Evolutionary conservation across 2,888 invertebrate genomes (phyloP), one percentile per base, ranked within the genome.

Genomic region (Melipona beecheii): DNA sequence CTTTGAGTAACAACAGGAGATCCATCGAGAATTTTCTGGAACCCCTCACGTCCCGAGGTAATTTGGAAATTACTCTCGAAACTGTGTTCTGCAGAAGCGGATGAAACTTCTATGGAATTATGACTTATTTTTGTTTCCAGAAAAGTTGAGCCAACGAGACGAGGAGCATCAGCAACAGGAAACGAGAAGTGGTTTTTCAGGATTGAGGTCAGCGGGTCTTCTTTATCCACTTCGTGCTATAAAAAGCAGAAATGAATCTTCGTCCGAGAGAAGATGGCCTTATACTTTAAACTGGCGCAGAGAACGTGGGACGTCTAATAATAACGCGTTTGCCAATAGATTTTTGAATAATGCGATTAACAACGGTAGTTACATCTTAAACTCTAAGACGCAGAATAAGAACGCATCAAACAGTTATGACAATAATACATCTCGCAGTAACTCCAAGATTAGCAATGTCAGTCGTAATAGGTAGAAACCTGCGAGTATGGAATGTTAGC

Each of bases 1-100:
- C 92, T 2, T 76, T 92, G 78, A 86, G 88, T 54, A 86, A 52
- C 24, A 90, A 92, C 75, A 90, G 85, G 56, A 80, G 84, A 66
- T 84, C 89, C 36, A 91, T 92, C 24, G 91, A 92, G 66, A 78
- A 75, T 69, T 91, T 92, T 73, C 83, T 91, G 27, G 87, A 86
- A 24, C 81, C 88, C 5, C 5, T 62, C 15, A 9, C 36, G 3
- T 17, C 31, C 0, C 36, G 21, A n/a, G 78, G 83, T 76, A 68
- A 77, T 65, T 71, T 31, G 56, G 9, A 52, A 56, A 54, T 58
- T 49, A 27, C 19, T 70, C 19, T 60, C 4, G 56, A n/a, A 58
- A n/a, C 5, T 54, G 54, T 58, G 54, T 58, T 9, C 27, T 27
- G 27, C 9, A 15, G 1, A n/a, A 9, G 27, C 17, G 15, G 27